Conservation (phyloP, 2,888 invertebrate genomes). For the Cosmia trapezina region DNA sequence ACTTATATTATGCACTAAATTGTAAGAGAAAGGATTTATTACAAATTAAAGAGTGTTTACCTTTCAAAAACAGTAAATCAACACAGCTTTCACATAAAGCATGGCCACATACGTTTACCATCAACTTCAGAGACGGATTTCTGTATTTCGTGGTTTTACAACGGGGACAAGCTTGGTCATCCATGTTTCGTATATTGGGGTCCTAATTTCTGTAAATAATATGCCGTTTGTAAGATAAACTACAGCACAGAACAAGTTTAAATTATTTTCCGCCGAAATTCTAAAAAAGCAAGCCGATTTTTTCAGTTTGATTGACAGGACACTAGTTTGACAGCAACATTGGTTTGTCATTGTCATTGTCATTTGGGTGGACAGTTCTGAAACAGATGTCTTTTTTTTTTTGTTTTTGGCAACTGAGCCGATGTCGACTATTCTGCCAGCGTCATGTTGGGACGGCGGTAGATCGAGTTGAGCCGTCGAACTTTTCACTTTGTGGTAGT, state of each 20-base stretch:
- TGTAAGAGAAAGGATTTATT: neutral
- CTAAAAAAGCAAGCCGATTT: constrained; percentile 4
- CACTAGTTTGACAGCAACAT: constrained; percentile 15
- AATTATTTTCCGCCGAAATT: constrained; percentile 54
- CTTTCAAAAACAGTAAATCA: constrained; percentile 98
- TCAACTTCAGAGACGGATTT: constrained; percentile 98
- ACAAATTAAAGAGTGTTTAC: constrained; percentile 79
- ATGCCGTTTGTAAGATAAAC: neutral
- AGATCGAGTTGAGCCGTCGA: no score
- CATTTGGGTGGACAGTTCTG: constrained; percentile 14
- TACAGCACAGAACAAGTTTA: constrained; percentile 31
- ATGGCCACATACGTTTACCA: constrained; percentile 99
- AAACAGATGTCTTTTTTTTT: constrained; percentile 17
- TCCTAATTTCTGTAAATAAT: constrained; percentile 7
- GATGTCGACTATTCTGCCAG: no score
- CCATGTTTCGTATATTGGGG: constrained; percentile 86
- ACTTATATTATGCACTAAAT: neutral
- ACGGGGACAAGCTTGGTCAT: constrained; percentile 97
- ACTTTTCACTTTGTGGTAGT: no score
- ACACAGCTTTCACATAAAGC: constrained; percentile 99
- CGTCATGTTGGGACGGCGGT: no score
- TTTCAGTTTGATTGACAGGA: constrained; percentile 10
- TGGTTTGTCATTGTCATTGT: neutral
- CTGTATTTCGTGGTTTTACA: constrained; percentile 99
- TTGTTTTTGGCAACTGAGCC: no score